Conservation (phyloP, 2,888 invertebrate species). For the Eupeodes latifasciatus region DNA sequence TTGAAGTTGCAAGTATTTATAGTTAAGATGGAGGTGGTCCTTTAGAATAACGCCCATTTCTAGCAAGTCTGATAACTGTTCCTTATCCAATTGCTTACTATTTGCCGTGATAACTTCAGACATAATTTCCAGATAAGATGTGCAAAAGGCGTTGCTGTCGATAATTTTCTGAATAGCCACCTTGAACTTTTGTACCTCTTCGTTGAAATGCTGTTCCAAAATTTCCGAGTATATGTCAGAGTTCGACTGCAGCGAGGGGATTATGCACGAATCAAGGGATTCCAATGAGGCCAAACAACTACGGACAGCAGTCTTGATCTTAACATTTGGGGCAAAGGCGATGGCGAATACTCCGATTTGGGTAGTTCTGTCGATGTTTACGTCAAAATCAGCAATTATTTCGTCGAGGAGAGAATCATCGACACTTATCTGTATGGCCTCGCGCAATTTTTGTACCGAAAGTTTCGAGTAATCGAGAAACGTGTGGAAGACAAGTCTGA, state of each 20-base stretch:
- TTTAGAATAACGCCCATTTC: slow-evolving; percentile 80
- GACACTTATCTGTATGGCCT: slow-evolving; percentile 74
- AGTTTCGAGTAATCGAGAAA: slow-evolving; percentile 81
- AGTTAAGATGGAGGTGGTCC: slow-evolving; percentile 81
- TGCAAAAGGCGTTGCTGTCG: slow-evolving; percentile 81
- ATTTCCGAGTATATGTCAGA: slow-evolving; percentile 79
- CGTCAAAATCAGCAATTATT: slow-evolving; percentile 83
- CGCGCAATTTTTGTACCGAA: slow-evolving; percentile 81
- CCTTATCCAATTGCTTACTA: slow-evolving; percentile 79
- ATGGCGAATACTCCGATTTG: slow-evolving; percentile 83
- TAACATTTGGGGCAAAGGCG: slow-evolving; percentile 80
- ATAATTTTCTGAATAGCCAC: slow-evolving; percentile 81
- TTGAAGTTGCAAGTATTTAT: slow-evolving; percentile 76
- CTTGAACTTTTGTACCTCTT: slow-evolving; percentile 81
- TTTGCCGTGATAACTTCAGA: slow-evolving; percentile 76
- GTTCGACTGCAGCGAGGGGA: slow-evolving; percentile 81
- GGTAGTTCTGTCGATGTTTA: slow-evolving; percentile 82
- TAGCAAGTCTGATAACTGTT: slow-evolving; percentile 78
- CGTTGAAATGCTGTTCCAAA: slow-evolving; percentile 82
- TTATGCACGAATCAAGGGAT: slow-evolving; percentile 82
- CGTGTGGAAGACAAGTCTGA: slow-evolving; percentile 81
- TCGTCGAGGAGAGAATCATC: slow-evolving; percentile 80
- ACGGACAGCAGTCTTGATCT: slow-evolving; percentile 81
- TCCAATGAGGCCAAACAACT: slow-evolving; percentile 83
- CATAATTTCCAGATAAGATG: slow-evolving; percentile 80